Evolutionary conservation across 2,113 vertebrate species (phyloP).

Genomic region (Thinocorus orbignyianus): DNA sequence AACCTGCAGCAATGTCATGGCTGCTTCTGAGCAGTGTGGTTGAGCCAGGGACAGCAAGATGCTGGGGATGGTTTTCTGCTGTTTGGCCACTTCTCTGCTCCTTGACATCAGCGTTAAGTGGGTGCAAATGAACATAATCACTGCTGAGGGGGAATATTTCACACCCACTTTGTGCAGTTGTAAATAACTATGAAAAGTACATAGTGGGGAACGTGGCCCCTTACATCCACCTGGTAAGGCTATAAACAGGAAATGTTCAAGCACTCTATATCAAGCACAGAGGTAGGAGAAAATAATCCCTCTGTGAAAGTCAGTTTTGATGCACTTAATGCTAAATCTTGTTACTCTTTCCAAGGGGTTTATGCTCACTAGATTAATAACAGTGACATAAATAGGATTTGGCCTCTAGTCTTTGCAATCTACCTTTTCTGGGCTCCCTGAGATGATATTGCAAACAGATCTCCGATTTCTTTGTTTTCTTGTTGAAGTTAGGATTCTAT

Average conservation of each 20-base stretch:
- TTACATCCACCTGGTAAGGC: not conserved
- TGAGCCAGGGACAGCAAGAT: not conserved
- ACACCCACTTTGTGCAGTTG: not conserved
- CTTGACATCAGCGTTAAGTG: not conserved
- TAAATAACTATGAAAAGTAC: not conserved
- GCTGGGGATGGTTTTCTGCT: not conserved
- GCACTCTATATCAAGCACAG: not conserved
- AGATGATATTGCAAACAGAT: not conserved
- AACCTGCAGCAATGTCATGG: rapidly evolving
- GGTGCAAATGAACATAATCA: not conserved
- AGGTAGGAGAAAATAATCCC: not conserved
- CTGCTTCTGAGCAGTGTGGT: not conserved
- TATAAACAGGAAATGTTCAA: not conserved
- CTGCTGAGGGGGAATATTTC: not conserved
- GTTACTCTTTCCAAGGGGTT: not conserved
- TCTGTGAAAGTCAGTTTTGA: not conserved
- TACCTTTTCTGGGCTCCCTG: not conserved
- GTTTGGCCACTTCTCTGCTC: not conserved
- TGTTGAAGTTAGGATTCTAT: not conserved
- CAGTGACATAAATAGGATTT: not conserved
- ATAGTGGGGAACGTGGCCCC: not conserved
- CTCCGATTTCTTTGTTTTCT: not conserved
- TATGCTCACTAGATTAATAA: not conserved
- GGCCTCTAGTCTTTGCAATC: not conserved
- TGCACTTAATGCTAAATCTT: not conserved